These are phyloP conservation scores for Hydrotaea diabolus DNA, from an alignment of 2,888 invertebrate species.

Conservation along the genomic window DNA sequence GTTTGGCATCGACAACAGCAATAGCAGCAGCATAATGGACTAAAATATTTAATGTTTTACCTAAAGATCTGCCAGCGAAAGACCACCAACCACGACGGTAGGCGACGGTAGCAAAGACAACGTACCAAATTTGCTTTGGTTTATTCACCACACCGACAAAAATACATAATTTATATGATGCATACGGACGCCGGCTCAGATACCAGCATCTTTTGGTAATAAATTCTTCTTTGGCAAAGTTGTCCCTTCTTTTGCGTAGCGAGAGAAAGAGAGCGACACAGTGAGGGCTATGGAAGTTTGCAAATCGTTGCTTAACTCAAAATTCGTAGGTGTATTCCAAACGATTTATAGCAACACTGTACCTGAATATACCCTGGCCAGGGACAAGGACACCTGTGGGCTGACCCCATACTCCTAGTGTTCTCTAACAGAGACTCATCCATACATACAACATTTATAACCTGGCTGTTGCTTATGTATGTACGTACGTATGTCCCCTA, in stretches of 20 bases:
- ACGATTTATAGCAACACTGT: too few relatives aligned
- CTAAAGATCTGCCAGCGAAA: neutral
- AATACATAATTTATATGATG: neutral
- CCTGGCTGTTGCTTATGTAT: neutral
- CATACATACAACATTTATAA: conserved; percentile 5
- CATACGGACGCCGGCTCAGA: neutral
- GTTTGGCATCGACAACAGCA: neutral
- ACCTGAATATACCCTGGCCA: neutral
- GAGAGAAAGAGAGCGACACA: neutral
- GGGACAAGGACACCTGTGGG: neutral
- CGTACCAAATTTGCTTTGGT: too few relatives aligned
- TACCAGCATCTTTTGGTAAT: neutral
- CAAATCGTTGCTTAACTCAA: neutral
- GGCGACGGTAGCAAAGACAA: neutral
- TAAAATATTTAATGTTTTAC: conserved; percentile 2
- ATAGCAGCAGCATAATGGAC: neutral
- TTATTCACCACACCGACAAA: neutral
- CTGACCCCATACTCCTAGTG: too few relatives aligned
- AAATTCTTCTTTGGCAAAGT: neutral
- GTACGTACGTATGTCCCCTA: conserved; percentile 4
- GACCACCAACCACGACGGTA: neutral
- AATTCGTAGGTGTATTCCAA: too few relatives aligned
- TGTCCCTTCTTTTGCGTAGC: neutral
- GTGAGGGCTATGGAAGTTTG: neutral
- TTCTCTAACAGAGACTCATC: neutral